Evolutionary conservation across 2,888 invertebrate species (phyloP), one percentile per base, ranked within the genome.

Genomic region (Camponotus fellah): DNA sequence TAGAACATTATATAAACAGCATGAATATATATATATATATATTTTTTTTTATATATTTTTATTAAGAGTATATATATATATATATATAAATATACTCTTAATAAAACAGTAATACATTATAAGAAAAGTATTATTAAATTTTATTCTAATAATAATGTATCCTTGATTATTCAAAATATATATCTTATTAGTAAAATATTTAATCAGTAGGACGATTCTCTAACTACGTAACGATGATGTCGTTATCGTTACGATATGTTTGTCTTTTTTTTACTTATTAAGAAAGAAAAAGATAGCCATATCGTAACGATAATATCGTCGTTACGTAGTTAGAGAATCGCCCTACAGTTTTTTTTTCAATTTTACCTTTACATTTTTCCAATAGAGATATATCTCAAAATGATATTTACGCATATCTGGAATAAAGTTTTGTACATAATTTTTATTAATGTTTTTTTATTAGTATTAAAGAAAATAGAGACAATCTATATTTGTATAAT

Each of bases 401-500:
- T 83, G 62, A 58, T 17, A 65, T 71, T n/a, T 2, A 80, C 17
- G 58, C 14, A 37, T 79, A 43, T 68, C 12, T 71, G 14, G 12
- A 80, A 60, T 62, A 26, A 49, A 65, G 76, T 89, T 85, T 85
- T 86, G 82, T 85, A 86, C 60, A 86, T 85, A 87, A 89, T 84
- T 65, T 90, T 89, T 90, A 92, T 89, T 91, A 89, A 85, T 87
- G 37, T 76, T n/a, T n/a, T n/a, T n/a, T n/a, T 49, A 49, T 84
- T 87, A 88, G 85, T 87, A 76, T 92, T 91, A 90, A 91, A 92
- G 89, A 92, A 93, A 93, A 93, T 93, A 93, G 92, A 93, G 92
- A 91, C 88, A 89, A 88, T 93, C 88, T 92, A 85, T 92, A 93
- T 92, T 92, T 88, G 86, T 90, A 91, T 90, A 89, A 89, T 90